Conservation (phyloP, 53 echinoderm and acorn worm species). For the Astropecten irregularis region DNA sequence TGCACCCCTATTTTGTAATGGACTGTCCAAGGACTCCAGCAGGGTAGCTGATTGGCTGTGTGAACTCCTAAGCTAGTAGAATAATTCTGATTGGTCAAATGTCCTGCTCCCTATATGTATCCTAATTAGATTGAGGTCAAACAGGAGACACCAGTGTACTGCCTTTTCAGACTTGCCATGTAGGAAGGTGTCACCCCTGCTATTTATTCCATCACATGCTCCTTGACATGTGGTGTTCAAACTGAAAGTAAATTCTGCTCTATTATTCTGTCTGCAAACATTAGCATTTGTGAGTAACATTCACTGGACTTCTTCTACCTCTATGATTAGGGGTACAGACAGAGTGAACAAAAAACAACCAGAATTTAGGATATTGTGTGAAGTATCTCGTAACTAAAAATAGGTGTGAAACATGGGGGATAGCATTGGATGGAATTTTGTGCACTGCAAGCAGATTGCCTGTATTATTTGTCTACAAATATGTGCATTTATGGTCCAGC, state of each 20-base stretch:
- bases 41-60: constrained; percentile 49
- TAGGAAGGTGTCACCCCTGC: no score
- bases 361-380: no score
- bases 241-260: no score
- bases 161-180: no score
- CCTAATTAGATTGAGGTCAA: constrained; percentile 10
- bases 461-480: background rate
- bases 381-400: no score
- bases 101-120: background rate
- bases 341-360: no score
- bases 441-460: background rate
- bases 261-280: no score
- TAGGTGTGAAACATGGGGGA: constrained; percentile 17
- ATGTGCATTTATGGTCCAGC: background rate
- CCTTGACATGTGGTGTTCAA: no score
- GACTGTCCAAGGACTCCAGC: constrained; percentile 41
- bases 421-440: background rate
- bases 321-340: no score
- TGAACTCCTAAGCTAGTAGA: background rate
- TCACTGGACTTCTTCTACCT: no score
- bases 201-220: no score
- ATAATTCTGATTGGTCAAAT: constrained; percentile 42
- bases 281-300: no score
- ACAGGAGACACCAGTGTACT: background rate
- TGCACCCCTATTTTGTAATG: constrained; percentile 2